phyloP scores from a whole-genome alignment of 2,888 invertebrate species.

The Drosophila merina region DNA sequence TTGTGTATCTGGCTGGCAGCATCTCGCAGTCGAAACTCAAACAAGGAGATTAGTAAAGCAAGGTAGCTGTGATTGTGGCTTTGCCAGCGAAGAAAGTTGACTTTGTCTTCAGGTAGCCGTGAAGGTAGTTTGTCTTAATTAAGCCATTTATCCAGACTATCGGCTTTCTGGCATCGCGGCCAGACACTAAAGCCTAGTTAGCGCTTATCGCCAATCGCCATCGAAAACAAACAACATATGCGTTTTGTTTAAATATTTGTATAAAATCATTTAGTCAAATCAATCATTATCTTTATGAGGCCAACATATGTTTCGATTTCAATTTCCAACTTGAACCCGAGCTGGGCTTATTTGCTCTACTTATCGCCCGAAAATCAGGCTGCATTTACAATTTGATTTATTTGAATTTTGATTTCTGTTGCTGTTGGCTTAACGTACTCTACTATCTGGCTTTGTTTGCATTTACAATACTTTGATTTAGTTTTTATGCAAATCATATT shows the following conservation, averaged over 20 bases:
- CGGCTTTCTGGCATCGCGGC: slow-evolving; percentile 58
- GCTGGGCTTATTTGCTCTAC: slow-evolving; percentile 28
- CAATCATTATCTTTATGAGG: slow-evolving; percentile 74
- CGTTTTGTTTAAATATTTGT: slow-evolving; percentile 21
- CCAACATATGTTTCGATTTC: slow-evolving; percentile 61
- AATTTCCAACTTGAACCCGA: slow-evolving; percentile 15
- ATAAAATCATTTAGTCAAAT: slow-evolving; percentile 53
- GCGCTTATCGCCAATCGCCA: slow-evolving; percentile 69
- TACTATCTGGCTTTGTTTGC: neutral
- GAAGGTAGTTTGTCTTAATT: slow-evolving; percentile 59
- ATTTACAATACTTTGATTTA: slow-evolving; percentile 52
- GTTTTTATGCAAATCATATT: slow-evolving; percentile 79
- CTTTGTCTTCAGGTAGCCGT: slow-evolving; percentile 61
- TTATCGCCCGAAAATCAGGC: slow-evolving; percentile 43
- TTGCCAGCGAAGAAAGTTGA: slow-evolving; percentile 24
- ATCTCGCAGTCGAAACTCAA: slow-evolving; percentile 12
- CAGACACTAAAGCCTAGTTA: slow-evolving; percentile 59
- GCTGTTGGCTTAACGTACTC: slow-evolving; percentile 26
- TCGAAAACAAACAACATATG: slow-evolving; percentile 68
- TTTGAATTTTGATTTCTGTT: slow-evolving; percentile 46
- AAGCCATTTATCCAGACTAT: slow-evolving; percentile 63
- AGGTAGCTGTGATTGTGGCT: slow-evolving; percentile 12
- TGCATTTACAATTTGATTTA: slow-evolving; percentile 60
- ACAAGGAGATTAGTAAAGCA: slow-evolving; percentile 28
- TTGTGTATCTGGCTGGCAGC: slow-evolving; percentile 5